These are phyloP conservation scores for Triops longicaudatus DNA, from an alignment of 1,140 invertebrate genomes.

Conservation along the genomic window DNA sequence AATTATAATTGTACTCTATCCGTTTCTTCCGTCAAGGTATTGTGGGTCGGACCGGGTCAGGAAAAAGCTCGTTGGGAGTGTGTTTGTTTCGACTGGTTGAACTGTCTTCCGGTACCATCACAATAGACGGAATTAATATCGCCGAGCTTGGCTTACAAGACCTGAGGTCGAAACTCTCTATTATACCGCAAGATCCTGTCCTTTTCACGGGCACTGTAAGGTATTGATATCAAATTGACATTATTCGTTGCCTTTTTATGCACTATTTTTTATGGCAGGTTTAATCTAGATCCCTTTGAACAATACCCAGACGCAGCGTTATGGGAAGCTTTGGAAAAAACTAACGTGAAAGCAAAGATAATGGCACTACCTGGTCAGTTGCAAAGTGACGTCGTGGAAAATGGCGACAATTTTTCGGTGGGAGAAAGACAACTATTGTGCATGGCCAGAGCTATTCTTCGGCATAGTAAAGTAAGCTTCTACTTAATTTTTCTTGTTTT, in stretches of 20 bases:
- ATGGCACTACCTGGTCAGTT: slow-evolving; percentile 40
- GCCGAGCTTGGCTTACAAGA: slow-evolving; percentile 42
- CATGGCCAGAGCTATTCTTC: slow-evolving; percentile 67
- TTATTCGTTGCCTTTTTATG: neutral
- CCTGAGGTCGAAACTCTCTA: slow-evolving; percentile 46
- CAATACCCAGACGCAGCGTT: slow-evolving; percentile 47
- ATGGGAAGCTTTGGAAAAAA: slow-evolving; percentile 53
- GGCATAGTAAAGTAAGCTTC: slow-evolving; percentile 63
- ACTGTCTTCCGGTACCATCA: slow-evolving; percentile 38
- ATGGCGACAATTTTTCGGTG: slow-evolving; percentile 48
- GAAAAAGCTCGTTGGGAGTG: slow-evolving; percentile 49
- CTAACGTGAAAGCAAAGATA: slow-evolving; percentile 49
- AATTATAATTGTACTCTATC: too few species aligned
- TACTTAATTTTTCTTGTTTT: slow-evolving; percentile 41
- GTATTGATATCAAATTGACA: slow-evolving; percentile 27
- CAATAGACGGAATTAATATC: slow-evolving; percentile 45
- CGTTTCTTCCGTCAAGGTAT: slow-evolving; percentile 44
- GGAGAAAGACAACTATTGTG: slow-evolving; percentile 64
- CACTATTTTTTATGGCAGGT: slow-evolving; percentile 33
- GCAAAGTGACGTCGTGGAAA: slow-evolving; percentile 41
- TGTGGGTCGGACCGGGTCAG: slow-evolving; percentile 55
- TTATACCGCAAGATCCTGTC: slow-evolving; percentile 64
- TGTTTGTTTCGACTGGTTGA: slow-evolving; percentile 48
- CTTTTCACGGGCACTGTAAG: slow-evolving; percentile 52
- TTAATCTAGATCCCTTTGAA: slow-evolving; percentile 57